phyloP scores from a whole-genome alignment of 2,888 invertebrate genomes.

The Harpagoxenus sublaevis region DNA sequence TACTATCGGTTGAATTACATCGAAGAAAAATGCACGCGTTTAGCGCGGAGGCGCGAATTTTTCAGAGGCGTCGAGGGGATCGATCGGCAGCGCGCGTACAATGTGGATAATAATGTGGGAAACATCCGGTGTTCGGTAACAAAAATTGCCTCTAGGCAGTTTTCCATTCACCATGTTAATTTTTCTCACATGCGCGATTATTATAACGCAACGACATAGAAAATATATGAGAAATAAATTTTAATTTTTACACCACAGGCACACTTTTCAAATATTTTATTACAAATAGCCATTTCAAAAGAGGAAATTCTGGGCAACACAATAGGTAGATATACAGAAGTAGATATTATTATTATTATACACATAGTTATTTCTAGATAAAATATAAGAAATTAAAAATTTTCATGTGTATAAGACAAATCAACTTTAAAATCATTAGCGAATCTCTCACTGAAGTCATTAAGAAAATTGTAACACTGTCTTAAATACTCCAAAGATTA shows the following conservation, averaged over 20 bases:
- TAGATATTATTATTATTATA: no score
- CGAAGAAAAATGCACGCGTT: background rate
- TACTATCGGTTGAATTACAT: background rate
- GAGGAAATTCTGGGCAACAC: no score
- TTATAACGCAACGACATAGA: no score
- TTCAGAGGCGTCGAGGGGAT: background rate
- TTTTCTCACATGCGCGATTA: no score
- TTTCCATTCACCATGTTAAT: background rate
- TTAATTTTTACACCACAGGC: no score
- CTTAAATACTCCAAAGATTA: background rate
- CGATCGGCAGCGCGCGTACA: background rate
- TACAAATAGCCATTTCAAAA: no score
- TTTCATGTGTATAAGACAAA: no score
- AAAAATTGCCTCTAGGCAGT: background rate
- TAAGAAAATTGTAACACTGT: background rate
- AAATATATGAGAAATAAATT: no score
- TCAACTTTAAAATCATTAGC: background rate
- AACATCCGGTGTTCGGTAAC: background rate
- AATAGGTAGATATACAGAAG: no score
- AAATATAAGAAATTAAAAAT: no score
- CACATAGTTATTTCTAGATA: no score
- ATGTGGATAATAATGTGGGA: slow-evolving; percentile 21
- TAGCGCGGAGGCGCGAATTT: background rate
- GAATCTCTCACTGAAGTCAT: background rate
- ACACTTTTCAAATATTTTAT: no score